These are phyloP conservation scores for Drosophila lutescens DNA, from an alignment of 2,888 invertebrate genomes.

Conservation along the genomic window DNA sequence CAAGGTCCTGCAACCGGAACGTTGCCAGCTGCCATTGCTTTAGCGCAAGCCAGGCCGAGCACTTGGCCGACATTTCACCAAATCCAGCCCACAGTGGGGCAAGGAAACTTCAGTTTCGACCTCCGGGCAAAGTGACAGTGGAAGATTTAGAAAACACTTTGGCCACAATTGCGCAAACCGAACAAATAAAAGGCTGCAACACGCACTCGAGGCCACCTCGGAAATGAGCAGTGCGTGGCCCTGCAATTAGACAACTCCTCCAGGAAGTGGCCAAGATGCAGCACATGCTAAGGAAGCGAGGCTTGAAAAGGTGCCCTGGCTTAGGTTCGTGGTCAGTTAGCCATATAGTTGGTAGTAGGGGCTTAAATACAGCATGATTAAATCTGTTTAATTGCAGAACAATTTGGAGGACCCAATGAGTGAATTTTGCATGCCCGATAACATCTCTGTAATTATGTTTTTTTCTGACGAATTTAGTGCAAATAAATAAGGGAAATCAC, in stretches of 20 bases:
- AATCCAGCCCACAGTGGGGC: slow-evolving; percentile 52
- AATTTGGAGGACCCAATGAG: not conserved
- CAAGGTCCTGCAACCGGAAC: slow-evolving; percentile 37
- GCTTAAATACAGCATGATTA: too few relatives aligned
- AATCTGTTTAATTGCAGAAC: not conserved
- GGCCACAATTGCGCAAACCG: slow-evolving; percentile 60
- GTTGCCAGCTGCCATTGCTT: slow-evolving; percentile 20
- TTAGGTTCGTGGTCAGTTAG: not conserved
- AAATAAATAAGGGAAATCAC: not conserved
- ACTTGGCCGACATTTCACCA: slow-evolving; percentile 59
- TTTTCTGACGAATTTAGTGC: not conserved
- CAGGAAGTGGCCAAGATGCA: slow-evolving; percentile 13
- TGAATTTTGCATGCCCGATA: not conserved
- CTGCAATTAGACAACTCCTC: slow-evolving; percentile 51
- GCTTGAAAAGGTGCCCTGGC: not conserved
- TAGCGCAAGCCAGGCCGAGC: slow-evolving; percentile 35
- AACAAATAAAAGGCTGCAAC: slow-evolving; percentile 50
- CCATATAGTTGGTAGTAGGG: too few relatives aligned
- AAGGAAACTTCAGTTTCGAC: slow-evolving; percentile 43
- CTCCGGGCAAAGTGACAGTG: slow-evolving; percentile 35
- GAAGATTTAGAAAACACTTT: slow-evolving; percentile 62
- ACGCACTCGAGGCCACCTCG: slow-evolving; percentile 25
- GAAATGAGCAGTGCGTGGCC: slow-evolving; percentile 55
- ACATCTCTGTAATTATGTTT: not conserved
- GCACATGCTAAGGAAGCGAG: not conserved